A percentile compares a stretch with the other conserved stretches of the same genome.
Evolutionary conservation across 2,797 vertebrate species (phyloP).

Genomic region (Galagoides demidoff): DNA sequence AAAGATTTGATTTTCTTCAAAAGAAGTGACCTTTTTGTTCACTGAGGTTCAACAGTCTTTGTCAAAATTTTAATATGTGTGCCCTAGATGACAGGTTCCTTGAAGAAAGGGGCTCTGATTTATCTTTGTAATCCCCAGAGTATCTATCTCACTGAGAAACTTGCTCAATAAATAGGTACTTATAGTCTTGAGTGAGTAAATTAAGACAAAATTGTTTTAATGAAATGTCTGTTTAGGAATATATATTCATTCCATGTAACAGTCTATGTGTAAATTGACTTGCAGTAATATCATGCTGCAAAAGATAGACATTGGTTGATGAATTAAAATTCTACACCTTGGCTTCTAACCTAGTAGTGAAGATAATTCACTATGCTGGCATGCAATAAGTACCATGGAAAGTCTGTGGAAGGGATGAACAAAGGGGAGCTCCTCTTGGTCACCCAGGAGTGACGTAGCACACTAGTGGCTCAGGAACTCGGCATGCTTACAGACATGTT

Average conservation of each 20-base stretch:
- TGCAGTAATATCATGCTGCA: not conserved
- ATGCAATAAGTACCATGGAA: not conserved
- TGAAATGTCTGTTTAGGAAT: slow-evolving; percentile 11
- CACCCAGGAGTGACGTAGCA: not conserved
- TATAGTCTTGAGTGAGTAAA: slow-evolving; percentile 35
- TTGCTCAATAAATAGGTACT: slow-evolving; percentile 5
- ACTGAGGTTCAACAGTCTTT: not conserved
- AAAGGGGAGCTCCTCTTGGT: not conserved
- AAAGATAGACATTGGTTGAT: not conserved
- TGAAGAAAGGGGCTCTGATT: not conserved
- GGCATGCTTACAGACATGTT: not conserved
- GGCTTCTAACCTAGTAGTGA: not conserved
- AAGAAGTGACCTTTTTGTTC: not conserved
- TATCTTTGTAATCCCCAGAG: not conserved
- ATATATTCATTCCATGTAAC: not conserved
- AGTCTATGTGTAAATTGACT: not conserved
- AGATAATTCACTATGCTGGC: not conserved
- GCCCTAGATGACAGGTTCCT: not conserved
- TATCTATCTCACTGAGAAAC: not conserved
- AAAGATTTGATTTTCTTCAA: slow-evolving; percentile 9
- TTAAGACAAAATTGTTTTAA: slow-evolving; percentile 52
- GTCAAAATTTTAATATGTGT: not conserved
- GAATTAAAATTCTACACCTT: not conserved
- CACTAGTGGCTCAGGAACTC: not conserved
- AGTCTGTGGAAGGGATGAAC: not conserved